A percentile compares a stretch with the other conserved stretches of the same genome.
phyloP scores from a whole-genome alignment of 2,797 vertebrate species.

The Sphenopsis melanotis region DNA sequence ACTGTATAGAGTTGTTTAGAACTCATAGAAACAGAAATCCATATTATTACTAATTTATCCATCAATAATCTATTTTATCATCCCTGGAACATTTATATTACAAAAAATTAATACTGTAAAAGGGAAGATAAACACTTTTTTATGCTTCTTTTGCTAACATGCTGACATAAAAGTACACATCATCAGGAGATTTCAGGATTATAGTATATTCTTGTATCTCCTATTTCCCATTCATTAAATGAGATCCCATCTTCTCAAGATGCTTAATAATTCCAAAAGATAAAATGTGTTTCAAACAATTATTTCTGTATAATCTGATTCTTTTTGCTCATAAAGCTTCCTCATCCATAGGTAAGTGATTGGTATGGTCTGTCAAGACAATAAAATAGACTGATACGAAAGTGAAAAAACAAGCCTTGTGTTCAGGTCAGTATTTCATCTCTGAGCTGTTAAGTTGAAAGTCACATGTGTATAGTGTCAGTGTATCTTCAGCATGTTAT shows the following conservation, averaged over 20 bases:
- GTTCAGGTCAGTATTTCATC: slow-evolving; percentile 1
- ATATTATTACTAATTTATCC: slow-evolving; percentile 84
- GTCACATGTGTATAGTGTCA: slow-evolving; percentile 44
- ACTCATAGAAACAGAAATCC: slow-evolving; percentile 78
- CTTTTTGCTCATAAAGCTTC: slow-evolving; percentile 25
- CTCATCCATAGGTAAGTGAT: slow-evolving; percentile 44
- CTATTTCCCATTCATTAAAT: slow-evolving; percentile 25
- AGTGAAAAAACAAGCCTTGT: not conserved
- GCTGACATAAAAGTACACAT: slow-evolving; percentile 68
- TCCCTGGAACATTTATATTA: slow-evolving; percentile 82
- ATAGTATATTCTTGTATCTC: slow-evolving; percentile 54
- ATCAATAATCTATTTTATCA: slow-evolving; percentile 85
- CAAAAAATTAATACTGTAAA: slow-evolving; percentile 89
- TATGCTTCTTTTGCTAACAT: slow-evolving; percentile 74
- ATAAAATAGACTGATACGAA: not conserved
- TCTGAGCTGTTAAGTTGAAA: not conserved
- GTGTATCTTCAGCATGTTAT: slow-evolving; percentile 55
- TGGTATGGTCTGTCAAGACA: slow-evolving; percentile 11
- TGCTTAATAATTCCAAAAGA: slow-evolving; percentile 30
- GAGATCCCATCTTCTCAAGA: slow-evolving; percentile 54
- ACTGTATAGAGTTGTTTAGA: slow-evolving; percentile 82
- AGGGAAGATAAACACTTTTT: slow-evolving; percentile 76
- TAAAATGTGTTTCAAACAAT: slow-evolving; percentile 23
- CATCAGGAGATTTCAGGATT: slow-evolving; percentile 56
- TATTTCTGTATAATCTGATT: slow-evolving; percentile 19